These are phyloP conservation scores for Conger conger DNA, from an alignment of 2,113 vertebrate genomes.

Conservation along the genomic window DNA sequence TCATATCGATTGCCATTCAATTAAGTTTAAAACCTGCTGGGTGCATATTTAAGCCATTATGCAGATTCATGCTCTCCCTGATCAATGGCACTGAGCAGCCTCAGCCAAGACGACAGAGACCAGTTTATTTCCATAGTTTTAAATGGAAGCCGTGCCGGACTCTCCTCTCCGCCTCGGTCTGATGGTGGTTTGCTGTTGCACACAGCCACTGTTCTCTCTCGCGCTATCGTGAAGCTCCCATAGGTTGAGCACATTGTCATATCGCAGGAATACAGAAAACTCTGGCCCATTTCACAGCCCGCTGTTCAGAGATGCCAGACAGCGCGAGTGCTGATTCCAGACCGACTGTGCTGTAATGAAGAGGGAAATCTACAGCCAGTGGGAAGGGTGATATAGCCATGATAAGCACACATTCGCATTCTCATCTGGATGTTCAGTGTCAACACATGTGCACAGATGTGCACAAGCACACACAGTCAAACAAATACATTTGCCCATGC, in stretches of 20 bases:
- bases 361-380: background rate
- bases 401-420: background rate
- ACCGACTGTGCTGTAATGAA: background rate
- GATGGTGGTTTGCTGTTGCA: conserved; percentile 9
- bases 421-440: background rate
- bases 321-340: background rate
- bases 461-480: background rate
- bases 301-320: background rate
- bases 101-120: conserved; percentile 1
- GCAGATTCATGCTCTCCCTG: background rate
- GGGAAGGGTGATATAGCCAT: background rate
- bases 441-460: background rate
- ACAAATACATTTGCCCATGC: background rate
- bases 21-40: conserved; percentile 2
- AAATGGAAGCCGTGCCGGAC: background rate
- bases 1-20: conserved; percentile 20
- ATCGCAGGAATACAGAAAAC: conserved; percentile 7
- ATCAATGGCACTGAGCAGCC: background rate
- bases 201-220: conserved; percentile 8
- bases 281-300: conserved; percentile 9
- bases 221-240: background rate
- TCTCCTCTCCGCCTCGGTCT: background rate
- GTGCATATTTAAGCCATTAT: background rate
- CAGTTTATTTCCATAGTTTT: background rate
- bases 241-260: conserved; percentile 15